A percentile compares a stretch with the other conserved stretches of the same genome.
These are phyloP conservation scores for Geotrypetes seraphini DNA, from an alignment of 2,797 vertebrate species.

Conservation along the genomic window DNA sequence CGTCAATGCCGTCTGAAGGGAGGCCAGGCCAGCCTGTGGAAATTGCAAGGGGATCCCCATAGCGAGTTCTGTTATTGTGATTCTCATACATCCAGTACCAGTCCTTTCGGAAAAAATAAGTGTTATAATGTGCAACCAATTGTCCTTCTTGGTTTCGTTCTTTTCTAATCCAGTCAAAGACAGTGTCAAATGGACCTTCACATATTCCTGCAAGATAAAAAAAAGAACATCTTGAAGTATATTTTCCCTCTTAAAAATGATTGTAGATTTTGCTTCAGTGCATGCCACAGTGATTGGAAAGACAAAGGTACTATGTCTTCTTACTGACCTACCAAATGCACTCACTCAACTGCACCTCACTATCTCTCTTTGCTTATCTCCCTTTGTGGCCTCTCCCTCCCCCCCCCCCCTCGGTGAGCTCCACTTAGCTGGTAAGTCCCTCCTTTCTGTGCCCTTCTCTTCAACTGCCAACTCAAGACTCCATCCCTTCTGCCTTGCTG, in stretches of 20 bases:
- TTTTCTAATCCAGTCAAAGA: slow-evolving; percentile 31
- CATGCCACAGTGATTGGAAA: too few relatives aligned
- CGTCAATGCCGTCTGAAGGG: neutral
- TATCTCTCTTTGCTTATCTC: too few relatives aligned
- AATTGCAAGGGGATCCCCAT: slow-evolving; percentile 10
- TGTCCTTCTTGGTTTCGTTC: slow-evolving; percentile 43
- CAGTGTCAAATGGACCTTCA: slow-evolving; percentile 8
- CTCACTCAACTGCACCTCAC: too few relatives aligned
- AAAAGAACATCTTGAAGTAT: neutral
- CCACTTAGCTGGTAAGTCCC: too few relatives aligned
- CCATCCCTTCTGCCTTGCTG: too few relatives aligned
- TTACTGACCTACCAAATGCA: too few relatives aligned
- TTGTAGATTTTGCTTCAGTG: too few relatives aligned
- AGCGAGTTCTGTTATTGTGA: slow-evolving; percentile 14
- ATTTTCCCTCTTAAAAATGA: neutral
- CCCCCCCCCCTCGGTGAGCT: too few relatives aligned
- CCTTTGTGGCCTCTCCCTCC: too few relatives aligned
- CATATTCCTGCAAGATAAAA: neutral
- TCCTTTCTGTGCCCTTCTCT: too few relatives aligned
- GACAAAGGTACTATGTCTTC: too few relatives aligned
- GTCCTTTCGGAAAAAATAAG: slow-evolving; percentile 23
- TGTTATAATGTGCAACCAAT: slow-evolving; percentile 37
- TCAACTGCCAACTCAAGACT: too few relatives aligned
- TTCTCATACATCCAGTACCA: slow-evolving; percentile 28
- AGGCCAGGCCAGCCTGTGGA: slow-evolving; percentile 1